Conservation (phyloP, 2,113 vertebrate species). For the Oncorhynchus clarkii region DNA sequence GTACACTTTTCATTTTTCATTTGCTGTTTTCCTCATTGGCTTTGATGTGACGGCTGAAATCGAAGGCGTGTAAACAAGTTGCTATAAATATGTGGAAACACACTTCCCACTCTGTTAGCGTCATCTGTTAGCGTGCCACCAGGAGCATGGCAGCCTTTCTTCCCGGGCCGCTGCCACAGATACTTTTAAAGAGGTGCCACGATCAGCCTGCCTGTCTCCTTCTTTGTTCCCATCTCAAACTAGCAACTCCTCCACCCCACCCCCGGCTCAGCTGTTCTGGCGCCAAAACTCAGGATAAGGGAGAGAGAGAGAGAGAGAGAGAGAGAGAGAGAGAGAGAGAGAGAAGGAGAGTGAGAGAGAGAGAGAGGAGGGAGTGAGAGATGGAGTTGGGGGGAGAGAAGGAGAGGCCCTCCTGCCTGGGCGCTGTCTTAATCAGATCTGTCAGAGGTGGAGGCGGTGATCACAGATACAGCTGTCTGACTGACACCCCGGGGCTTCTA, state of each 20-base stretch:
- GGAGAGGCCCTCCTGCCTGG: no score
- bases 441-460: constrained; percentile 1
- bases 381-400: no score
- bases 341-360: background rate
- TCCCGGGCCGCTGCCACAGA: constrained; percentile 8
- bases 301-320: no score
- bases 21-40: background rate
- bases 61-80: constrained; percentile 50
- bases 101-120: constrained; percentile 34
- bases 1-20: no score
- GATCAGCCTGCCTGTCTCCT: constrained; percentile 22
- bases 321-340: constrained; percentile 11
- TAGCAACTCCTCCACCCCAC: no score
- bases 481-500: background rate
- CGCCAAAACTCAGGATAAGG: constrained; percentile 48
- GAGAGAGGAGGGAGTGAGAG: background rate
- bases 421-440: no score
- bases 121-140: constrained; percentile 33
- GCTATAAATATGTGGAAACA: constrained; percentile 50
- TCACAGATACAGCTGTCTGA: constrained; percentile 13
- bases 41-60: constrained; percentile 47
- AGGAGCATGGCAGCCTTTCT: constrained; percentile 30
- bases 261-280: constrained; percentile 52
- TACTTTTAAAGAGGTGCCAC: constrained; percentile 32
- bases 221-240: constrained; percentile 12